phyloP scores from a whole-genome alignment of 2,113 vertebrate genomes.

The Odobenus rosmarus region DNA sequence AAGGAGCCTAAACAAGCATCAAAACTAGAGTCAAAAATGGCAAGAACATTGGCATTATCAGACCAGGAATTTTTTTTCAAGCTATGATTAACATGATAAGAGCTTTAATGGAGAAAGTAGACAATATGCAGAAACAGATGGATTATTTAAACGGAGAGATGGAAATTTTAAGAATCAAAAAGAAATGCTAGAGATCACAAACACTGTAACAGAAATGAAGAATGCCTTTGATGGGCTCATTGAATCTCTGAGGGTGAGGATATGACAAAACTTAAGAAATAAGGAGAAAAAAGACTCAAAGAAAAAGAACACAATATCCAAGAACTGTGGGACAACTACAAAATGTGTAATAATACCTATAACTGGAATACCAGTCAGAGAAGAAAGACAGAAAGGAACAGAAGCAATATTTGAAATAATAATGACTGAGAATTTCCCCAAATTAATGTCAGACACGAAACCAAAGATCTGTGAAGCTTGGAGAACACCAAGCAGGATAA shows the following conservation, averaged over 20 bases:
- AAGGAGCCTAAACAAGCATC: neutral
- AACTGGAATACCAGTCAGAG: neutral
- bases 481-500: neutral
- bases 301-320: neutral
- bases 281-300: neutral
- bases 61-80: neutral
- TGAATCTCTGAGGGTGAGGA: neutral
- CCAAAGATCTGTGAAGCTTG: neutral
- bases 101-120: neutral
- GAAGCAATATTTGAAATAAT: neutral
- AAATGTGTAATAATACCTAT: neutral
- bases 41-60: neutral
- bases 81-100: neutral
- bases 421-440: neutral
- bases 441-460: neutral
- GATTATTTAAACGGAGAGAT: neutral
- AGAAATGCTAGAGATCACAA: neutral
- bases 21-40: neutral
- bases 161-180: neutral
- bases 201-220: neutral
- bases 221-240: neutral
- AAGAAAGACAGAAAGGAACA: neutral
- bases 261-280: neutral
- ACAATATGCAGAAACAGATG: neutral
- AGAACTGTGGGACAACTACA: neutral